Evolutionary conservation across 2,113 vertebrate genomes (phyloP), one percentile per base, ranked within the genome.

Genomic region (Ceyx cyanopectus): DNA sequence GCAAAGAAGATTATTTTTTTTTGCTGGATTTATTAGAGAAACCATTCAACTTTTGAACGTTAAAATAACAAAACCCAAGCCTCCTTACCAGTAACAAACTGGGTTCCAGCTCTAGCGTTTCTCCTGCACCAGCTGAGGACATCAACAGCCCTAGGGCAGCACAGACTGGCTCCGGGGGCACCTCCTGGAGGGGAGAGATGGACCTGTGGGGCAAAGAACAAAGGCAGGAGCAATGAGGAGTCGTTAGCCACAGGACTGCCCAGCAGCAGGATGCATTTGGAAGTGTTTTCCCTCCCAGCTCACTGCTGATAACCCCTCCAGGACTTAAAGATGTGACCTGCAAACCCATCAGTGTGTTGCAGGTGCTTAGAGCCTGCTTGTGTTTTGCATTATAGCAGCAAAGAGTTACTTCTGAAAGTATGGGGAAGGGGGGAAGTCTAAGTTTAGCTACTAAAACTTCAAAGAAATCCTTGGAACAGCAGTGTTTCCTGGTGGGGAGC

Each of bases 101-200:
- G 88, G 93, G 91, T 96, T 96, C 95, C 95, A 96, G 95, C 83
- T 93, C 95, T 96, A 67, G 88, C 19, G 88, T 75, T 88, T 92
- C 92, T 96, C 88, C 96, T 90, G 56, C 82, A 75, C 43, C 83
- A 96, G 95, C 88, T 84, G 96, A 96, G 93, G 93, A 96, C 96
- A 96, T 96, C 92, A 96, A 96, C 93, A 94, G 95, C 91, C 90
- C 89, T 41, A 92, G 83, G 86, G 80, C 90, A 93, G 95, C 93
- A 95, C 95, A 78, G 87, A 88, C n/a, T 4, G 86, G 73, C 48
- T 17, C 88, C 34, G 92, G 34, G 5, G 37, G 5, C 41, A 81
- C 65, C 80, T 75, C 73, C 72, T 32, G 77, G 4, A 87, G 87
- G 65, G 90, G 76, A 87, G 67, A 61, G 90, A 68, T 62, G 70